phyloP scores from a whole-genome alignment of 2,888 invertebrate genomes.

The Phymatocera aterrima region DNA sequence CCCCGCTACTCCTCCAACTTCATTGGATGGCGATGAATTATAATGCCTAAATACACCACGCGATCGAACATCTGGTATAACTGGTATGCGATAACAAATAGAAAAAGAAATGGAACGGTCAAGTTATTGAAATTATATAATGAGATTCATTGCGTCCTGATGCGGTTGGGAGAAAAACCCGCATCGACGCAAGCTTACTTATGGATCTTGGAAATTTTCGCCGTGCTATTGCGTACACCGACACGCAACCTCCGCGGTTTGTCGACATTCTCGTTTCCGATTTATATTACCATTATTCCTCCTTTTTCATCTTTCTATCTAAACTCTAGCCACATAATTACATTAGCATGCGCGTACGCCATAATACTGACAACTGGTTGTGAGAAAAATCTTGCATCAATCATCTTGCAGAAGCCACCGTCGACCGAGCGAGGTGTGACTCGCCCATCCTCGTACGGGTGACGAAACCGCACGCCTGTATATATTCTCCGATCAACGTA shows the following conservation, averaged over 20 bases:
- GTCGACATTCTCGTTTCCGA: not conserved
- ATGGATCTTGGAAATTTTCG: not conserved
- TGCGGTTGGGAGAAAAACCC: not conserved
- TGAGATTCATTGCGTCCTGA: not conserved
- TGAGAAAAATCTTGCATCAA: not conserved
- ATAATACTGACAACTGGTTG: not conserved
- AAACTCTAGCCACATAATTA: not conserved
- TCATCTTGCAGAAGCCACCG: not conserved
- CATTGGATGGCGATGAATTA: no score
- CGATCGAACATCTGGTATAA: not conserved
- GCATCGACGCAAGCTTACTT: not conserved
- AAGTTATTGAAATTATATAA: not conserved
- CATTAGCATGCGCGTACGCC: not conserved
- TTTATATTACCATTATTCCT: not conserved
- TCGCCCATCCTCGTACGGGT: not conserved
- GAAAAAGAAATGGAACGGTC: not conserved
- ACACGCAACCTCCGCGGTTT: not conserved
- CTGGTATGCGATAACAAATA: not conserved
- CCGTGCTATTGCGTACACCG: not conserved
- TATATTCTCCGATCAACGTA: not conserved
- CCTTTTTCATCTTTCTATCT: no score
- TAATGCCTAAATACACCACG: no score
- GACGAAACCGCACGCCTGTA: conserved; percentile 2
- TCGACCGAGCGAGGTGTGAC: not conserved
- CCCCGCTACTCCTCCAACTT: no score